A percentile compares a stretch with the other conserved stretches of the same genome.
phyloP scores from a whole-genome alignment of 2,888 invertebrate genomes.

The Falcaria lacertinaria region DNA sequence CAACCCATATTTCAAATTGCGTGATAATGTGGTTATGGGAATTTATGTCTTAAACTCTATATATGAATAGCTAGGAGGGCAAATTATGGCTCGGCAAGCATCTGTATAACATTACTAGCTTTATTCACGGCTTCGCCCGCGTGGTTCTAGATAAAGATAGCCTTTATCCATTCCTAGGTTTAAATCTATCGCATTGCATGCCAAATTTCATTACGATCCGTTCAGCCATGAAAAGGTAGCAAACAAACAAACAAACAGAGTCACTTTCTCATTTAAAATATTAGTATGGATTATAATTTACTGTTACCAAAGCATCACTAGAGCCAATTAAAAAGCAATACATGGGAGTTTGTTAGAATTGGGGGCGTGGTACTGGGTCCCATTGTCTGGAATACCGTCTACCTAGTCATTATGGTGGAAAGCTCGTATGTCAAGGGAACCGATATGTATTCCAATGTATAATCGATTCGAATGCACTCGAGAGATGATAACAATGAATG shows the following conservation, averaged over 20 bases:
- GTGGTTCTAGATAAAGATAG: no score
- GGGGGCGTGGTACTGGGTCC: slow-evolving; percentile 31
- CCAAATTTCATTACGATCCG: no score
- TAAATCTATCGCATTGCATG: no score
- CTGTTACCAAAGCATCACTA: slow-evolving; percentile 23
- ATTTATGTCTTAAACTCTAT: slow-evolving; percentile 18
- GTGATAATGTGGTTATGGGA: slow-evolving; percentile 17
- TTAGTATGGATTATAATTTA: no score
- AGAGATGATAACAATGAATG: background rate
- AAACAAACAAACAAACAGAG: no score
- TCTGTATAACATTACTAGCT: no score
- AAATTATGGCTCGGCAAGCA: no score
- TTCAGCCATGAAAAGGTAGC: no score
- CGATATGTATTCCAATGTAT: background rate
- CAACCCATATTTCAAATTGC: background rate
- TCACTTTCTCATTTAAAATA: no score
- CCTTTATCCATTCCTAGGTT: no score
- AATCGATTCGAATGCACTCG: background rate
- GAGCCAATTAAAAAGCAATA: slow-evolving; percentile 34
- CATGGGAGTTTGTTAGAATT: slow-evolving; percentile 37
- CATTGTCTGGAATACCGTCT: slow-evolving; percentile 28
- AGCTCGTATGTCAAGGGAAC: slow-evolving; percentile 19
- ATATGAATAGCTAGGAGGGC: slow-evolving; percentile 6
- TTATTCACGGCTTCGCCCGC: no score
- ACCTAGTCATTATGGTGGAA: slow-evolving; percentile 20